Base-by-base conservation (phyloP, 2,888 invertebrate genomes). In the Eubasilissa splendida region DNA sequence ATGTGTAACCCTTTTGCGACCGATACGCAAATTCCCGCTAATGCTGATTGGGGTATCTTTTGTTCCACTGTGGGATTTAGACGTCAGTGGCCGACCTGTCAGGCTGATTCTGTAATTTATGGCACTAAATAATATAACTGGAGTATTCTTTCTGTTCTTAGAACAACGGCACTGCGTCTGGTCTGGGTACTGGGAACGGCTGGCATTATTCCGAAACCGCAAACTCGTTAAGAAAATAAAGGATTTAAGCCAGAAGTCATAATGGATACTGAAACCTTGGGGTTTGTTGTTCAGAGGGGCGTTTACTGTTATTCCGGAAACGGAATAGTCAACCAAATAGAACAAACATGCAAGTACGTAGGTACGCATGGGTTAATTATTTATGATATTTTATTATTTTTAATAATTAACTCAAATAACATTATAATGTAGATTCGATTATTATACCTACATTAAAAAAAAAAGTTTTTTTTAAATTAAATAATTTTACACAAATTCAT, bases 161-260 rank as follows among this genome's bases (percentile, higher is more conserved):
- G 68, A 77, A 77, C 54, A 77, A 70, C 42, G 14, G 68, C 66
- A 50, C 52, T 31, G 11, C 12, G n/a, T 31, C 54, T 50, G 50
- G 53, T 22, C 14, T 3, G 56, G 56, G 22, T 74, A 77, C 78
- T 8, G 70, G 53, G 70, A 78, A 81, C 31, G 63, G 42, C 11
- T 77, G 33, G 33, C 60, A 50, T 58, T 77, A 58, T 70, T 68
- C 65, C 9, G 63, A 53, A 76, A 83, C 83, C 83, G 54, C 83
- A 83, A 42, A 81, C 80, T 79, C 65, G 83, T 81, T 79, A 80
- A 53, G 63, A 74, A 68, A 75, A 81, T 78, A 81, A 81, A 76
- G 59, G 81, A 77, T 80, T 81, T 79, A 77, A 75, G 70, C 63
- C 82, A 83, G 79, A 83, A 83, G 82, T 83, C 82, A 83, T 83